Percentiles rank a stretch among this genome's conserved stretches.
These are phyloP conservation scores for Tetranychus piercei DNA, from an alignment of 2,888 invertebrate species.

Conservation along the genomic window DNA sequence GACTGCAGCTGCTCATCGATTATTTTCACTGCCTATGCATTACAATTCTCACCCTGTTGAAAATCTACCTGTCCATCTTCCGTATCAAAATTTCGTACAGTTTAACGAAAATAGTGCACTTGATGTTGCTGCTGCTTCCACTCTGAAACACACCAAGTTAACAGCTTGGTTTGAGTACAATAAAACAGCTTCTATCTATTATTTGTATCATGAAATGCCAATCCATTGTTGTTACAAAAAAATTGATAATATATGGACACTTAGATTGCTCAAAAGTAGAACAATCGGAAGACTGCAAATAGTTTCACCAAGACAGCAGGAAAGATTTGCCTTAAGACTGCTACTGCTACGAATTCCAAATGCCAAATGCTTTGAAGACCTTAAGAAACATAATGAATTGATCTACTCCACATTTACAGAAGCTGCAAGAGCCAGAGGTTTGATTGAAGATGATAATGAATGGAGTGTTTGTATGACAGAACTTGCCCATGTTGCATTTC, in stretches of 20 bases:
- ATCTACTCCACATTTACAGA: conserved; percentile 24
- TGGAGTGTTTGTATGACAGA: conserved; percentile 26
- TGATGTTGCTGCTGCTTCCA: conserved; percentile 19
- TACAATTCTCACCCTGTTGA: conserved; percentile 30
- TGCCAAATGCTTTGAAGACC: conserved; percentile 24
- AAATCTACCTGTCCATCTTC: conserved; percentile 31
- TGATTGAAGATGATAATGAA: conserved; percentile 28
- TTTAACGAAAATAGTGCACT: conserved; percentile 24
- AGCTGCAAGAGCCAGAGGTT: conserved; percentile 22
- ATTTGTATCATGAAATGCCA: conserved; percentile 21
- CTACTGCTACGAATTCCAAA: conserved; percentile 23
- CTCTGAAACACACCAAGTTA: conserved; percentile 22
- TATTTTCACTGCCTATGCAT: conserved; percentile 28
- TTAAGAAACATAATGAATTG: conserved; percentile 27
- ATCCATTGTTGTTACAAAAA: conserved; percentile 14
- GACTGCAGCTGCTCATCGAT: conserved; percentile 17
- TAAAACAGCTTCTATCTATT: conserved; percentile 17
- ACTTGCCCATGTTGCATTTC: conserved; percentile 21
- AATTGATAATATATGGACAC: conserved; percentile 2
- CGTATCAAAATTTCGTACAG: conserved; percentile 25
- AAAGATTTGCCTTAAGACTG: conserved; percentile 22
- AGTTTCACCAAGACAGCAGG: conserved; percentile 16
- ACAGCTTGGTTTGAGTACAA: conserved; percentile 27
- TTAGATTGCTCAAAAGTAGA: background rate
- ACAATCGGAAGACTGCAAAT: conserved; percentile 21